These are phyloP conservation scores for Siniperca knerii DNA, from an alignment of 2,113 vertebrate species.

Conservation along the genomic window DNA sequence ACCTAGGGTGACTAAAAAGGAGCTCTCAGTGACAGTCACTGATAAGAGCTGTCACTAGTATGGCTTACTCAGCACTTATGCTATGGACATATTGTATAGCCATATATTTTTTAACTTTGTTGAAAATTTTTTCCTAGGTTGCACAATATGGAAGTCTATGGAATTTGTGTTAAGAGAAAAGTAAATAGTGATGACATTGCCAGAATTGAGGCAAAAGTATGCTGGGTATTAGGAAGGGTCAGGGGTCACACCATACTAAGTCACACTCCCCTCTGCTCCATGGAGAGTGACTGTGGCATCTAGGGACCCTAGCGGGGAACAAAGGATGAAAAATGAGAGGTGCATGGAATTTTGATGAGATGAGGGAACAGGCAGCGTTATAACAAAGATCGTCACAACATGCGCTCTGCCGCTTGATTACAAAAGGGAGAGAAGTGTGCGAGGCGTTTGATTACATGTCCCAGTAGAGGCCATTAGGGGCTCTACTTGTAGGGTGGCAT, in stretches of 20 bases:
- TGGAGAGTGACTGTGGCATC: constrained; percentile 67
- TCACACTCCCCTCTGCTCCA: constrained; percentile 61
- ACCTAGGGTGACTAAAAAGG: constrained; percentile 66
- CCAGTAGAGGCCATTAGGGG: constrained; percentile 79
- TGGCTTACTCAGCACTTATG: constrained; percentile 46
- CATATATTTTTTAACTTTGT: constrained; percentile 9
- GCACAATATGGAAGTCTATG: not conserved
- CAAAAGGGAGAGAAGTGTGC: constrained; percentile 71
- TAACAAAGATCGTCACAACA: constrained; percentile 81
- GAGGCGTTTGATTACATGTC: constrained; percentile 78
- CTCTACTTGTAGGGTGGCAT: constrained; percentile 70
- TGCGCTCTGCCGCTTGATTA: constrained; percentile 78
- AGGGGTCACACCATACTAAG: constrained; percentile 66
- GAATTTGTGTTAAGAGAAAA: constrained; percentile 14
- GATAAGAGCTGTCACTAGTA: constrained; percentile 40
- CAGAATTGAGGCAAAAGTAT: constrained; percentile 27
- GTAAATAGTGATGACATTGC: constrained; percentile 3
- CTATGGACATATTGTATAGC: not conserved
- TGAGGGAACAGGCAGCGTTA: constrained; percentile 67
- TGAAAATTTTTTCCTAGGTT: constrained; percentile 14
- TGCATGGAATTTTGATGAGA: constrained; percentile 82
- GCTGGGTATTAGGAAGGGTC: constrained; percentile 58
- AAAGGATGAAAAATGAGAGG: constrained; percentile 78
- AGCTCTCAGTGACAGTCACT: constrained; percentile 52
- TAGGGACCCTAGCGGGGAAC: constrained; percentile 56